phyloP scores from a whole-genome alignment of 2,888 invertebrate species.

The Drosophila conformis region DNA sequence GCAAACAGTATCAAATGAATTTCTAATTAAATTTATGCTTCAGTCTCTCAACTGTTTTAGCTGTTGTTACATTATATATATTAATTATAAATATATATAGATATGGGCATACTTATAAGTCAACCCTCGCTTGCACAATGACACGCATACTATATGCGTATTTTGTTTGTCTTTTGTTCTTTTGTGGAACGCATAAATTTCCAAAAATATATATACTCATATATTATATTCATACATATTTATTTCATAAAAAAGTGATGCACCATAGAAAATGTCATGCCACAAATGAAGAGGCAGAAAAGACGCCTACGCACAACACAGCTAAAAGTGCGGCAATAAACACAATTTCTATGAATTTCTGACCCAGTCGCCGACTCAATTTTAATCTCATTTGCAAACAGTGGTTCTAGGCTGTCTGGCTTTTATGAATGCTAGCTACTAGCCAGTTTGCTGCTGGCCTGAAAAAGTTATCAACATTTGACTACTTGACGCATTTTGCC shows the following conservation, averaged over 20 bases:
- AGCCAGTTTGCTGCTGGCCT: constrained; percentile 1
- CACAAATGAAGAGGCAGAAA: constrained; percentile 6
- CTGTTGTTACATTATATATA: not conserved
- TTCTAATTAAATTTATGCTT: not conserved
- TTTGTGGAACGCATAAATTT: constrained; percentile 46
- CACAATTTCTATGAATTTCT: constrained; percentile 24
- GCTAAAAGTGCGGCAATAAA: constrained; percentile 16
- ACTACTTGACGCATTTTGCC: constrained; percentile 39
- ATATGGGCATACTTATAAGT: not conserved
- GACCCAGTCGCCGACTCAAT: constrained; percentile 42
- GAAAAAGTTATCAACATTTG: constrained; percentile 37
- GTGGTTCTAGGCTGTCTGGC: constrained; percentile 2
- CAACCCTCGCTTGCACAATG: constrained; percentile 22
- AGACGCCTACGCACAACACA: constrained; percentile 28
- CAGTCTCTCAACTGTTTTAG: not conserved
- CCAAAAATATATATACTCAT: constrained; percentile 8
- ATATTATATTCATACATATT: constrained; percentile 11
- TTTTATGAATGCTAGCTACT: constrained; percentile 3
- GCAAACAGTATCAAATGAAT: not conserved
- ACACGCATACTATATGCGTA: not conserved
- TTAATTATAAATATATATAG: not conserved
- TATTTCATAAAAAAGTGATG: constrained; percentile 23
- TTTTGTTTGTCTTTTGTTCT: constrained; percentile 27
- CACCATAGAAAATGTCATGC: constrained; percentile 30
- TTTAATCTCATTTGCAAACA: constrained; percentile 22